Conservation (phyloP, 2,888 invertebrate species). For the Steinernema carpocapsae region DNA sequence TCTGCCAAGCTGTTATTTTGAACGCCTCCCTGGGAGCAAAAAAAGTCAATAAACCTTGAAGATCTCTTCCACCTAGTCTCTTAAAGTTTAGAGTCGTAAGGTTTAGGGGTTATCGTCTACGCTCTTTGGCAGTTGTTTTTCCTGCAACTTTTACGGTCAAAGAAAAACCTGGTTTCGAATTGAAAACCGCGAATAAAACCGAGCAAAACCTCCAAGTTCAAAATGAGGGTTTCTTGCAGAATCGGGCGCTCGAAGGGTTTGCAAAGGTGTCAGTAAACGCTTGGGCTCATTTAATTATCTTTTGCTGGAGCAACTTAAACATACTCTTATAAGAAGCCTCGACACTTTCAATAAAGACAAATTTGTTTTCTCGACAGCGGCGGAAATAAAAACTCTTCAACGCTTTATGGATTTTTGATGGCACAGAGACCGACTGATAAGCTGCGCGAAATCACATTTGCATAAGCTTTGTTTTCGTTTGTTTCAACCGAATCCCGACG, state of each 20-base stretch:
- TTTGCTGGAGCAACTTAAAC: not conserved
- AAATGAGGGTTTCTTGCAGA: no score
- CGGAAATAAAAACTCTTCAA: not conserved
- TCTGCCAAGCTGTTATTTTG: conserved; percentile 13
- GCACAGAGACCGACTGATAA: conserved; percentile 17
- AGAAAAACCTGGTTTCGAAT: no score
- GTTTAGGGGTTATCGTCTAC: no score
- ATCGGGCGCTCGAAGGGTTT: no score
- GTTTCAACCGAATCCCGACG: not conserved
- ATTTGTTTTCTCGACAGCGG: not conserved
- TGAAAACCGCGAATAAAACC: no score
- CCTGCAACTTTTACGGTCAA: no score
- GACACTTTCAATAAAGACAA: conserved; percentile 1
- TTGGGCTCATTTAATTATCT: conserved; percentile 10
- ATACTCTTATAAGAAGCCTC: not conserved
- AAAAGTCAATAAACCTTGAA: no score
- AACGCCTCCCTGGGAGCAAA: not conserved
- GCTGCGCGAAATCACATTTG: conserved; percentile 30
- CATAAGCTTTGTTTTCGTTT: conserved; percentile 31
- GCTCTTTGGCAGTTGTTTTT: no score
- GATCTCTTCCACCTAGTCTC: no score
- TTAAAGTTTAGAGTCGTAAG: no score
- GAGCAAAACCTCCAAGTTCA: no score
- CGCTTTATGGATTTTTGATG: not conserved
- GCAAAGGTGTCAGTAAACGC: no score